phyloP scores from a whole-genome alignment of 2,113 vertebrate species.

The Tonatia bakeri region DNA sequence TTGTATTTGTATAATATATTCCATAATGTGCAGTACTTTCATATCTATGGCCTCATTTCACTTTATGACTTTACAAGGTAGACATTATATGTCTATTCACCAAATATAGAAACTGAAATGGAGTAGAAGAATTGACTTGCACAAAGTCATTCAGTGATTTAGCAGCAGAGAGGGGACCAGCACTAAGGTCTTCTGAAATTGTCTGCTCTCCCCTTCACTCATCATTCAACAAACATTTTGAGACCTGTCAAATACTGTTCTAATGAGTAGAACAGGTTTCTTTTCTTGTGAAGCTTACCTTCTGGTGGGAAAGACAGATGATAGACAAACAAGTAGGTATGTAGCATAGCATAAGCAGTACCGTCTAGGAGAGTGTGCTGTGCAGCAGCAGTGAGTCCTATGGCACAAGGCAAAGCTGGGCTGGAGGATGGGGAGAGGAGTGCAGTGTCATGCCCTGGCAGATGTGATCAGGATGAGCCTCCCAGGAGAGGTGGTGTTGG shows the following conservation, averaged over 20 bases:
- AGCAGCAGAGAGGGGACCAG: neutral
- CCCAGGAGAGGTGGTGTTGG: neutral
- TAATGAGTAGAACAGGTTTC: neutral
- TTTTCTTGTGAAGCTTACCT: neutral
- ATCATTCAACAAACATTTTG: neutral
- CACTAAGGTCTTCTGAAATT: neutral
- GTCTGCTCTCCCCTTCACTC: neutral
- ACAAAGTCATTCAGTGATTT: neutral
- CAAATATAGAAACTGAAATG: constrained; percentile 5
- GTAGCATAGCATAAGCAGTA: no score
- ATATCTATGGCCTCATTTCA: neutral
- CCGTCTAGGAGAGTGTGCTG: neutral
- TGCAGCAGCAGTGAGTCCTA: neutral
- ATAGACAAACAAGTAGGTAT: neutral
- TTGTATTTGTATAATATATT: constrained; percentile 10
- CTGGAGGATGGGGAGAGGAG: neutral
- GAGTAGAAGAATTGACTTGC: neutral
- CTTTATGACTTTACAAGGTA: neutral
- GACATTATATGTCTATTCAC: neutral
- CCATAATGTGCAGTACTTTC: neutral
- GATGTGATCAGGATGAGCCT: neutral
- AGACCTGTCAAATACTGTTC: neutral
- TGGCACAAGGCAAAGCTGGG: neutral
- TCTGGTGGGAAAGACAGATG: neutral
- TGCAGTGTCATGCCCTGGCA: neutral